Evolutionary conservation across 2,113 vertebrate genomes (phyloP).

Genomic region (Pangasianodon hypophthalmus): DNA sequence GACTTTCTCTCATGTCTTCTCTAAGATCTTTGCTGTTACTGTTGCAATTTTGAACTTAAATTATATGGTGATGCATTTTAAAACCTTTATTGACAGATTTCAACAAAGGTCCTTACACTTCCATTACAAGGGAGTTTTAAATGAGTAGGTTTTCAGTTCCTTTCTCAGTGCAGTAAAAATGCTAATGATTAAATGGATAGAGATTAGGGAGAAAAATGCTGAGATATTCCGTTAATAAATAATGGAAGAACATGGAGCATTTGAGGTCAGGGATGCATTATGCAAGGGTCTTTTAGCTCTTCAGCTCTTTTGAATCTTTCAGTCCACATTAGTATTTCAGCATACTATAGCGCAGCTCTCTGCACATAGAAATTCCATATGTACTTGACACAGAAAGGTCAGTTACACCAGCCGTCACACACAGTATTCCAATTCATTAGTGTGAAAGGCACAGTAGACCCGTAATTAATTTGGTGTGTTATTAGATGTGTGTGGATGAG

Average conservation of each 20-base stretch:
- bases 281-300: background rate
- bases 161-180: background rate
- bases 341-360: conserved; percentile 53
- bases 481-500: conserved; percentile 33
- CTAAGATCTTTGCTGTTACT: background rate
- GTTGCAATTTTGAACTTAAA: background rate
- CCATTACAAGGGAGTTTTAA: background rate
- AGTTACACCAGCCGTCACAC: conserved; percentile 68
- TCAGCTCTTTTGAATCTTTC: background rate
- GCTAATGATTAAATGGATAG: background rate
- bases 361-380: conserved; percentile 47
- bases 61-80: background rate
- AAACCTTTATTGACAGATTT: background rate
- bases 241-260: background rate
- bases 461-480: conserved; percentile 57
- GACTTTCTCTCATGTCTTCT: background rate
- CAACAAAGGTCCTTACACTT: background rate
- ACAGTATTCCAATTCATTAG: conserved; percentile 62
- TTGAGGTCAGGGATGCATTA: conserved; percentile 7
- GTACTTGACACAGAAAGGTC: conserved; percentile 64
- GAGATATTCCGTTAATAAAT: background rate
- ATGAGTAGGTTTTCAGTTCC: background rate
- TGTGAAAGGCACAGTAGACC: conserved; percentile 55
- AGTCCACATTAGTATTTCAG: conserved; percentile 42
- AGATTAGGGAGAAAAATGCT: too few relatives aligned